A percentile compares a stretch with the other conserved stretches of the same genome.
These are phyloP conservation scores for Balaeniceps rex DNA, from an alignment of 2,113 vertebrate genomes.

Conservation along the genomic window DNA sequence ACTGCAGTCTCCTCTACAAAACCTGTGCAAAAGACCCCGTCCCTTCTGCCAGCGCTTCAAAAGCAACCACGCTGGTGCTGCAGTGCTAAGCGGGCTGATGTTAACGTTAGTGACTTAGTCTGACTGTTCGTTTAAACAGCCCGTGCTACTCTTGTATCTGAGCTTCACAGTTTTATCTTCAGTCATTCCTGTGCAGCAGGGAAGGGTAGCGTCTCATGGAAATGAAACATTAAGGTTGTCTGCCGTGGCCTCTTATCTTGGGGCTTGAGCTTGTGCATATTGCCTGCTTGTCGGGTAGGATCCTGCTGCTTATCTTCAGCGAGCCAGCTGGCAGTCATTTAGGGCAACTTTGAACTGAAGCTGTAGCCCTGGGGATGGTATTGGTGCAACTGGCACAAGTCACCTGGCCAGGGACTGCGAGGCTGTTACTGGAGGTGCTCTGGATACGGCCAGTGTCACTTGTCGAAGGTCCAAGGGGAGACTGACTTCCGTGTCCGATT, in stretches of 20 bases:
- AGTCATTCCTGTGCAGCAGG: not conserved
- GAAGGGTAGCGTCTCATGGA: not conserved
- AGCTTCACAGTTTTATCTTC: not conserved
- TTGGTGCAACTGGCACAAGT: not conserved
- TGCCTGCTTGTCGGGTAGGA: not conserved
- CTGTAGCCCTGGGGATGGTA: not conserved
- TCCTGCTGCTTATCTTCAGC: not conserved
- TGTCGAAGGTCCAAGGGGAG: not conserved
- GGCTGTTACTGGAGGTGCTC: not conserved
- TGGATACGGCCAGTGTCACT: fast-evolving
- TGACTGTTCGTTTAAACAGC: not conserved
- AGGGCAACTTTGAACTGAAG: not conserved
- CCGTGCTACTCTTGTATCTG: not conserved
- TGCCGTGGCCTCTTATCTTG: not conserved
- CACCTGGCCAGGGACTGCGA: not conserved
- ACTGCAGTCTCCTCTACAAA: not conserved
- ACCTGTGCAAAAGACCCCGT: not conserved
- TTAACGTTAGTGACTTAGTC: not conserved
- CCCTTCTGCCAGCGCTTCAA: not conserved
- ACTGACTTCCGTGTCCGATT: fast-evolving
- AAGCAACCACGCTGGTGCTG: not conserved
- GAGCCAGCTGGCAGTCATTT: not conserved
- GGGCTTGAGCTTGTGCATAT: not conserved
- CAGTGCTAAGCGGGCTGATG: not conserved
- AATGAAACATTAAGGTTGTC: not conserved